phyloP scores from a whole-genome alignment of 1,140 invertebrate genomes.

The Thrips palmi region DNA sequence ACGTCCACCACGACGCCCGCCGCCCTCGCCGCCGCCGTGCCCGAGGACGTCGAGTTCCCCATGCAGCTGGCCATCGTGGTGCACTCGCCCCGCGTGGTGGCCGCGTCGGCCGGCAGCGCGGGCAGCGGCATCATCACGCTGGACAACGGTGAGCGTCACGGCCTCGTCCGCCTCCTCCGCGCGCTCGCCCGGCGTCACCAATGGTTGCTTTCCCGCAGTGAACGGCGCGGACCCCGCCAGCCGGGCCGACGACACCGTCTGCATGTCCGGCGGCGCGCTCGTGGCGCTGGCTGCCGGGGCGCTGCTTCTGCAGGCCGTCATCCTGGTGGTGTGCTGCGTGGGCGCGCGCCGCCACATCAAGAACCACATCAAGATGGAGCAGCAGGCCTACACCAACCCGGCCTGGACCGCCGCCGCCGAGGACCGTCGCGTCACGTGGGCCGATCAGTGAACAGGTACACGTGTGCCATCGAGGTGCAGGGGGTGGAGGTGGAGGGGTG shows the following conservation, averaged over 20 bases:
- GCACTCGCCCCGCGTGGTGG: no score
- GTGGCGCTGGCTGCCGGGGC: constrained; percentile 21
- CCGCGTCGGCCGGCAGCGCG: no score
- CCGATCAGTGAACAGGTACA: no score
- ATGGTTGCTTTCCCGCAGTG: no score
- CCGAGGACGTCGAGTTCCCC: constrained; percentile 18
- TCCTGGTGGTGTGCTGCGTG: constrained; percentile 22
- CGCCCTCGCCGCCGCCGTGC: constrained; percentile 5
- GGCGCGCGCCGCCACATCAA: no score
- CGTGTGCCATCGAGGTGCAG: no score
- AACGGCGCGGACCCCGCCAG: no score
- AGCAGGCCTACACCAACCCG: constrained; percentile 23
- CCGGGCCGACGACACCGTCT: constrained; percentile 9
- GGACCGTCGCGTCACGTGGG: constrained; percentile 24
- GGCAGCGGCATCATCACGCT: no score
- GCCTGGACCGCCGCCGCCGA: constrained; percentile 24
- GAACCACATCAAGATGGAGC: constrained; percentile 22
- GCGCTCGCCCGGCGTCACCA: no score
- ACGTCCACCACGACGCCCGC: constrained; percentile 3
- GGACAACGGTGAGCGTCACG: no score
- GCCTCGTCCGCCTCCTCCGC: no score
- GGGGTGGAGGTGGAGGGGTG: no score
- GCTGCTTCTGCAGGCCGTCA: constrained; percentile 23
- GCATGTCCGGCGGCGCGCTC: constrained; percentile 15
- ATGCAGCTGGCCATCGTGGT: constrained; percentile 25